Conservation (phyloP, 1,140 invertebrate species). For the Drosophila nikananu region DNA sequence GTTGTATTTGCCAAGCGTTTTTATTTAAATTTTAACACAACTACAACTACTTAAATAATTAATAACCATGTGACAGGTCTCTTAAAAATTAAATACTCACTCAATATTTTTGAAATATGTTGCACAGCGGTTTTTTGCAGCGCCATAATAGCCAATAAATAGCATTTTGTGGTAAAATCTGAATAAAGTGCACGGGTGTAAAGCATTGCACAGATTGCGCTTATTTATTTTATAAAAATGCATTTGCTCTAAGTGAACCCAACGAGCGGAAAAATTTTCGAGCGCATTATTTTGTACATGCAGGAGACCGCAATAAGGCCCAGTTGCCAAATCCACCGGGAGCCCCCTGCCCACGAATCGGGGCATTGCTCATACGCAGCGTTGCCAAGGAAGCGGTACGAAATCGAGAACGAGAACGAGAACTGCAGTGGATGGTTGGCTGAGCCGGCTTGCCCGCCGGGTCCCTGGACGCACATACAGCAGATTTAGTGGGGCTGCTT, state of each 20-base stretch:
- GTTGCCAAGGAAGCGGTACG: conserved; percentile 37
- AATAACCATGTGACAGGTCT: neutral
- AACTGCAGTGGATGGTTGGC: conserved; percentile 28
- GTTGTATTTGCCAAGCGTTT: neutral
- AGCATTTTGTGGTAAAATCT: conserved; percentile 57
- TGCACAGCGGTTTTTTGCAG: neutral
- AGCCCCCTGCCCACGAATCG: conserved; percentile 10
- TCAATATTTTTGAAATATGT: conserved; percentile 12
- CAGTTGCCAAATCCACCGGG: conserved; percentile 37
- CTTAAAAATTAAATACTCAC: neutral
- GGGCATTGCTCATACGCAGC: conserved; percentile 70
- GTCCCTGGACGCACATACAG: conserved; percentile 71
- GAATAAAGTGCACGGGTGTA: conserved; percentile 33
- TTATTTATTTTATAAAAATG: conserved; percentile 22
- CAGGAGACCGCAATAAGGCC: conserved; percentile 18
- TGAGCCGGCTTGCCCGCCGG: conserved; percentile 22
- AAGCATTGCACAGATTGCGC: conserved; percentile 41
- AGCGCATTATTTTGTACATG: conserved; percentile 75
- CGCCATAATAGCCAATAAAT: conserved; percentile 26
- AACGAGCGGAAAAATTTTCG: conserved; percentile 60
- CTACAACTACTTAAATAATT: neutral
- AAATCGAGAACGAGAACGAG: neutral
- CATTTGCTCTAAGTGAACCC: conserved; percentile 68
- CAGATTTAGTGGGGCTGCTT: conserved; percentile 75
- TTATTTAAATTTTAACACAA: neutral